Conservation (phyloP, 2,797 vertebrate genomes). For the Carapus acus region DNA sequence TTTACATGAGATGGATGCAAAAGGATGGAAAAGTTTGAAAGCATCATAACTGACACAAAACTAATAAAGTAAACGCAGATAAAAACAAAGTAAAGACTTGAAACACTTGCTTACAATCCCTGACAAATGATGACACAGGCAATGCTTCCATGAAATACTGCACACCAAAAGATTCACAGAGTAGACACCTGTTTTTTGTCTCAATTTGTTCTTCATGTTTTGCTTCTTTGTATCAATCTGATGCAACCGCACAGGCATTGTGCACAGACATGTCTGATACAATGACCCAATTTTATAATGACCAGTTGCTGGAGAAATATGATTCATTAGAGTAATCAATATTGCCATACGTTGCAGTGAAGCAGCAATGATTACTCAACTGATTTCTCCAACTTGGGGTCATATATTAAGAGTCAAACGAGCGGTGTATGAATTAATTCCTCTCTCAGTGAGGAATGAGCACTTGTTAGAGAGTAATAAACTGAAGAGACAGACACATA, state of each 20-base stretch:
- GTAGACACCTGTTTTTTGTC: slow-evolving; percentile 28
- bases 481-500: slow-evolving; percentile 21
- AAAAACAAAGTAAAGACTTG: not conserved
- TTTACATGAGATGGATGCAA: no score
- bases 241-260: slow-evolving; percentile 12
- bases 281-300: slow-evolving; percentile 32
- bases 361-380: slow-evolving; percentile 8
- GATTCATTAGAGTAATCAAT: slow-evolving; percentile 40
- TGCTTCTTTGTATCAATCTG: not conserved
- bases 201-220: slow-evolving; percentile 19
- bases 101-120: no score
- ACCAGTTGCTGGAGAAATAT: slow-evolving; percentile 12
- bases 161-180: slow-evolving; percentile 1
- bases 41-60: no score
- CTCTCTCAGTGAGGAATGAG: slow-evolving; percentile 34
- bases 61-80: no score
- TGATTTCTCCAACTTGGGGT: slow-evolving; percentile 26
- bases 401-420: slow-evolving; percentile 40
- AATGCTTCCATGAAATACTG: slow-evolving; percentile 7
- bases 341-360: slow-evolving; percentile 22
- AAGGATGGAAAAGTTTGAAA: no score
- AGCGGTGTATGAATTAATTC: slow-evolving; percentile 44
- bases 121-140: no score
- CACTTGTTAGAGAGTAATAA: slow-evolving; percentile 59
- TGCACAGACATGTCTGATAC: slow-evolving; percentile 13